Evolutionary conservation across 2,888 invertebrate genomes (phyloP), one percentile per base, ranked within the genome.

Genomic region (Drosophila longiperda): DNA sequence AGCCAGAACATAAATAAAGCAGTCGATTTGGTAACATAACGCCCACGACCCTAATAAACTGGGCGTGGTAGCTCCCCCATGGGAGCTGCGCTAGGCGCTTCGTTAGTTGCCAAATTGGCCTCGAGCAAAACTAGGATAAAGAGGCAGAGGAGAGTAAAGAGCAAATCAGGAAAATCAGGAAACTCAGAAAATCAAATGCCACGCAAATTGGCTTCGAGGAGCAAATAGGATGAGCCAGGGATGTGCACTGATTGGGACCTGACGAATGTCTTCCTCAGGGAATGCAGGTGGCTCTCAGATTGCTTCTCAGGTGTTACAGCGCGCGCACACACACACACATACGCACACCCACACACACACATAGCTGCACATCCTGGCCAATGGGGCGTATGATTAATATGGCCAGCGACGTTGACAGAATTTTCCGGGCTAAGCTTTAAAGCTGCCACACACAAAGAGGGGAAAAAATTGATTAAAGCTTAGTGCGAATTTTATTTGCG

Each of bases 341-440:
- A 49, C 26, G 15, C 36, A 48, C 29, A 26, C 15, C 9, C n/a
- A 23, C n/a, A 23, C 53, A 23, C 53, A 53, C 33, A 33, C 45
- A 62, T 11, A 26, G 26, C 23, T 11, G 57, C n/a, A 48, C 33
- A 55, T 53, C 64, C 62, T 73, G 85, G 61, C 75, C 83, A 84
- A 87, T 74, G 83, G 61, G 73, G 85, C 87, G 83, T 87, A 82
- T 87, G 85, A 87, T 87, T 82, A 80, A 87, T 80, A 71, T 59
- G 32, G 26, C 55, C 65, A 23, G 6, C 42, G 20, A 20, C 26
- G 23, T 48, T 7, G 38, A 20, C 38, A 58, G 34, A 23, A 15
- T 48, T 32, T 45, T 48, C 48, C 48, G 34, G 38, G 26, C 36
- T 29, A 32, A 34, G 32, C 42, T 49, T 61, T 42, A 33, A 33